These are phyloP conservation scores for Parazoanthus atlanticus DNA, from an alignment of 92 coral and sea anemone species.

Conservation along the genomic window DNA sequence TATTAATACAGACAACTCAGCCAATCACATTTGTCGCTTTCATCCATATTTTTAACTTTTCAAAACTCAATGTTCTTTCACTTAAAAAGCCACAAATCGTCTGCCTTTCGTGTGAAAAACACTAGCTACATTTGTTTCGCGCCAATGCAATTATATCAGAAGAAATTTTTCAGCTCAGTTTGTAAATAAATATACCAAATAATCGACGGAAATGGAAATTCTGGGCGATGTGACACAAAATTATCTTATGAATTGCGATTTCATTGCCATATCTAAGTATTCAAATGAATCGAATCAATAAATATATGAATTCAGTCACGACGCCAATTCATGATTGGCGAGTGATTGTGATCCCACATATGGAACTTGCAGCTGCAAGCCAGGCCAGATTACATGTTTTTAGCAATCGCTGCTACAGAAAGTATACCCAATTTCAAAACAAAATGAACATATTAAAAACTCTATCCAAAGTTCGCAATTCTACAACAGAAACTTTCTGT, in stretches of 20 bases:
- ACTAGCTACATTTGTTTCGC: neutral
- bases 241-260: conserved; percentile 19
- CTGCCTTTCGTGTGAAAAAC: conserved; percentile 1
- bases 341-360: conserved; percentile 21
- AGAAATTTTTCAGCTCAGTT: neutral
- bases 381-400: conserved; percentile 17
- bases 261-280: conserved; percentile 28
- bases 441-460: neutral
- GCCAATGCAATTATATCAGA: conserved; percentile 13
- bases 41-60: neutral
- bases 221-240: neutral
- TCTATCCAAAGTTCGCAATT: neutral
- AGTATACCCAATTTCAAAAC: conserved; percentile 3
- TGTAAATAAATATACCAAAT: neutral
- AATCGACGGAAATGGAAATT: neutral
- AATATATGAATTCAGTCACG: conserved; percentile 23
- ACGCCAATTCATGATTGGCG: conserved; percentile 20
- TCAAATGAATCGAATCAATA: conserved; percentile 22
- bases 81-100: neutral
- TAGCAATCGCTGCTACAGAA: conserved; percentile 1
- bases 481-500: neutral
- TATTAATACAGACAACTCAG: neutral
- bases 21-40: neutral
- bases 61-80: neutral
- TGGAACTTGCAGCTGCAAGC: conserved; percentile 35